Percentiles rank a stretch among this genome's conserved stretches.
phyloP scores from a whole-genome alignment of 2,888 invertebrate species.

The Resseliella maxima region DNA sequence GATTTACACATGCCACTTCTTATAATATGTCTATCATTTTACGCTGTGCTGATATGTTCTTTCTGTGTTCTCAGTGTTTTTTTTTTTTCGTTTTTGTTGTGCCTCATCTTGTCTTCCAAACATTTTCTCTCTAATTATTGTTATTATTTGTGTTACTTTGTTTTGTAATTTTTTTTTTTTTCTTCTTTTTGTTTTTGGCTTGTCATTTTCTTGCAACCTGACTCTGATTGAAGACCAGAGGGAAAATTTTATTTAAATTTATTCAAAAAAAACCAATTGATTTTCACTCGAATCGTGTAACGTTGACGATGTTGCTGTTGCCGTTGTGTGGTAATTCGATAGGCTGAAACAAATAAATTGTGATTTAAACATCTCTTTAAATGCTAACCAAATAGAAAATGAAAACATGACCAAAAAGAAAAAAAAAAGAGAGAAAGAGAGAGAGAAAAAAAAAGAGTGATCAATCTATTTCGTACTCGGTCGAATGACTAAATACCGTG shows the following conservation, averaged over 20 bases:
- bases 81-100: neutral
- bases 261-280: constrained; percentile 7
- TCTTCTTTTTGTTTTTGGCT: neutral
- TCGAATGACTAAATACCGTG: constrained; percentile 40
- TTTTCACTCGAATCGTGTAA: constrained; percentile 21
- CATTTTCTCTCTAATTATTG: constrained; percentile 30
- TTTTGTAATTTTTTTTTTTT: neutral
- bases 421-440: neutral
- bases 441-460: neutral
- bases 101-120: no score
- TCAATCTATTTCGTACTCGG: constrained; percentile 49
- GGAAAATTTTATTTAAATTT: constrained; percentile 44
- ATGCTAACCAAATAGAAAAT: neutral
- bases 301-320: neutral
- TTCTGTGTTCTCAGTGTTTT: neutral
- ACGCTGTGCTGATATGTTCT: constrained; percentile 15
- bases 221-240: constrained; percentile 3
- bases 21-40: constrained; percentile 43
- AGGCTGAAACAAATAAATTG: neutral
- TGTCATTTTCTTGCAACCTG: neutral
- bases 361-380: constrained; percentile 41
- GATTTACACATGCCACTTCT: constrained; percentile 47
- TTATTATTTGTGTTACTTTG: neutral
- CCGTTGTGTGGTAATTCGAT: constrained; percentile 53
- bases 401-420: neutral